These are phyloP conservation scores for Manacus vitellinus DNA, from an alignment of 2,113 vertebrate species.

Conservation along the genomic window DNA sequence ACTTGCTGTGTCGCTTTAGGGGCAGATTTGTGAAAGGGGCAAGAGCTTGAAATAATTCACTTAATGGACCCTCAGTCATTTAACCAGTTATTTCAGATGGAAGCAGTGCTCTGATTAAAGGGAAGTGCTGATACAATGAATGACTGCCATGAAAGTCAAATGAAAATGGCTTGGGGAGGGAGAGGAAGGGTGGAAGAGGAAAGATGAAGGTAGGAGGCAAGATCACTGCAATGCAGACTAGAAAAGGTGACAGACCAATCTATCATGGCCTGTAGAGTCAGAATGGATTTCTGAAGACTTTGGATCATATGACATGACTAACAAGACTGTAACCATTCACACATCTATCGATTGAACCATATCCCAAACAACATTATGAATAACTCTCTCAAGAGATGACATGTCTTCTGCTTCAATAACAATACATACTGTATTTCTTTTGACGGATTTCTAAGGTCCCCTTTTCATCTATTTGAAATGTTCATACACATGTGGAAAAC, in stretches of 20 bases:
- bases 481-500: not conserved
- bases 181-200: not conserved
- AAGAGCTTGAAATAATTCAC: conserved; percentile 35
- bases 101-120: conserved; percentile 35
- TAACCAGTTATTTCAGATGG: not conserved
- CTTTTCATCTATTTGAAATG: not conserved
- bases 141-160: conserved; percentile 37
- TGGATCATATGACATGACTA: not conserved
- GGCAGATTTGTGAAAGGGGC: not conserved
- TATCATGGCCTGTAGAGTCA: not conserved
- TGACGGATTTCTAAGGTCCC: not conserved
- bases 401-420: not conserved
- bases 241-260: not conserved
- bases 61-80: conserved; percentile 1
- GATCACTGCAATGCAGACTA: not conserved
- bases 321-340: not conserved
- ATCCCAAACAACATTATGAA: not conserved
- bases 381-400: not conserved
- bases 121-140: not conserved
- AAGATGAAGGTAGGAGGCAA: not conserved
- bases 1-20: not conserved
- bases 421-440: not conserved
- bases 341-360: not conserved
- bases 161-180: not conserved
- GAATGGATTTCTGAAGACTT: not conserved